These are phyloP conservation scores for Xenus cinereus DNA, from an alignment of 2,113 vertebrate genomes.

Conservation along the genomic window DNA sequence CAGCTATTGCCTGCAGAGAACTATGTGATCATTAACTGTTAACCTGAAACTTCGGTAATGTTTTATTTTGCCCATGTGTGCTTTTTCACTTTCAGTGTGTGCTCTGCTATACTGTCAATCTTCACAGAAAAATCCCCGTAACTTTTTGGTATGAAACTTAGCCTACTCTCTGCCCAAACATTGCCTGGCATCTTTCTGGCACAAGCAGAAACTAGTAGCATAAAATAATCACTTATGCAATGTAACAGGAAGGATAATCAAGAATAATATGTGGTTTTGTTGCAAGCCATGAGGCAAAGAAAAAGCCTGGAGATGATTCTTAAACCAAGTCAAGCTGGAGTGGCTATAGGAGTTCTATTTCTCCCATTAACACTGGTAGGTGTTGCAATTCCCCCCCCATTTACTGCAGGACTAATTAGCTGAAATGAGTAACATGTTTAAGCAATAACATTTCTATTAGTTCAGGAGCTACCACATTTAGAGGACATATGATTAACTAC, in stretches of 20 bases:
- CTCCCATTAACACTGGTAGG: background rate
- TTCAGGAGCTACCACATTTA: background rate
- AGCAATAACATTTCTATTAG: background rate
- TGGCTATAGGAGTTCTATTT: fast-evolving
- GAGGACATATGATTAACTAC: background rate
- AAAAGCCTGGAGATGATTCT: background rate
- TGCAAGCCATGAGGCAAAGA: background rate
- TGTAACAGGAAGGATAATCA: background rate
- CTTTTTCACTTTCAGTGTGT: background rate
- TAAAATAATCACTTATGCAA: background rate
- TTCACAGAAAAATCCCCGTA: background rate
- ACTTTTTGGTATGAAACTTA: background rate
- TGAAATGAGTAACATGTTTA: background rate
- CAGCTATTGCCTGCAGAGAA: constrained; percentile 34
- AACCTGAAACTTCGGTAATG: constrained; percentile 53
- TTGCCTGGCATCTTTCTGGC: background rate
- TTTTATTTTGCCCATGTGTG: constrained; percentile 52
- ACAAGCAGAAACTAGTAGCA: background rate
- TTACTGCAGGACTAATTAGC: background rate
- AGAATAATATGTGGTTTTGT: background rate
- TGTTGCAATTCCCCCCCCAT: background rate
- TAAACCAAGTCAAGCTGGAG: background rate
- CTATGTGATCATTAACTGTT: constrained; percentile 57
- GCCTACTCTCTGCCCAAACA: background rate
- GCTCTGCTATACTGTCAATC: background rate